These are phyloP conservation scores for Anadara kagoshimensis DNA, from an alignment of 1,140 invertebrate species.

Conservation along the genomic window DNA sequence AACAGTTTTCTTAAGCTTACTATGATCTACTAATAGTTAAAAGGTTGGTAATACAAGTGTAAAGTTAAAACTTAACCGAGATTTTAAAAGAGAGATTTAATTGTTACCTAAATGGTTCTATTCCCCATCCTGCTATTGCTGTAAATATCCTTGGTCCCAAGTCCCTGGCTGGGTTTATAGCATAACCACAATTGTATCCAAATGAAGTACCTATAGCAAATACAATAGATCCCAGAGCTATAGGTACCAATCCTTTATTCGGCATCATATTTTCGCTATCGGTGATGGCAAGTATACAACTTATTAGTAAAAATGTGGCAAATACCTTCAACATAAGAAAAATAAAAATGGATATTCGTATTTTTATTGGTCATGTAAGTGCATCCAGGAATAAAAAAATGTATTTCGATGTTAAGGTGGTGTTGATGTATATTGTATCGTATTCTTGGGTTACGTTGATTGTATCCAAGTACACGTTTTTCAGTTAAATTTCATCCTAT, in stretches of 20 bases:
- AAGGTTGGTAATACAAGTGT: too few relatives aligned
- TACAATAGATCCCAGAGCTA: conserved; percentile 77
- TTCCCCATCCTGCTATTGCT: conserved; percentile 77
- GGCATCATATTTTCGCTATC: conserved; percentile 76
- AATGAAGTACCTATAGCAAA: conserved; percentile 77
- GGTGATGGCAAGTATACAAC: conserved; percentile 76
- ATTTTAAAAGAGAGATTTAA: too few relatives aligned
- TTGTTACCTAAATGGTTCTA: conserved; percentile 75
- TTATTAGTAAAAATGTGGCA: conserved; percentile 77
- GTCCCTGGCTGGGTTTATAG: conserved; percentile 81
- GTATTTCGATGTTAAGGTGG: too few relatives aligned
- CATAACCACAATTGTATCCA: conserved; percentile 78
- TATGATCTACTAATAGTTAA: too few relatives aligned
- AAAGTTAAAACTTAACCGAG: too few relatives aligned
- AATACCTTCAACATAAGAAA: conserved; percentile 73
- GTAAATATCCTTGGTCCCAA: conserved; percentile 79
- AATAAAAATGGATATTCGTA: background rate
- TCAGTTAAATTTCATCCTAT: too few relatives aligned
- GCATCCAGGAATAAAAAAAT: background rate
- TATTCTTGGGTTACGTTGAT: too few relatives aligned
- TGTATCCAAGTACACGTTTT: too few relatives aligned
- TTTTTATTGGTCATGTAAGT: background rate
- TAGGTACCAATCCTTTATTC: conserved; percentile 73
- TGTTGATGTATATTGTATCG: too few relatives aligned
- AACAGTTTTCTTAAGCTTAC: too few relatives aligned